Conservation (phyloP, 2,888 invertebrate species). For the Synergus laeviventris region DNA sequence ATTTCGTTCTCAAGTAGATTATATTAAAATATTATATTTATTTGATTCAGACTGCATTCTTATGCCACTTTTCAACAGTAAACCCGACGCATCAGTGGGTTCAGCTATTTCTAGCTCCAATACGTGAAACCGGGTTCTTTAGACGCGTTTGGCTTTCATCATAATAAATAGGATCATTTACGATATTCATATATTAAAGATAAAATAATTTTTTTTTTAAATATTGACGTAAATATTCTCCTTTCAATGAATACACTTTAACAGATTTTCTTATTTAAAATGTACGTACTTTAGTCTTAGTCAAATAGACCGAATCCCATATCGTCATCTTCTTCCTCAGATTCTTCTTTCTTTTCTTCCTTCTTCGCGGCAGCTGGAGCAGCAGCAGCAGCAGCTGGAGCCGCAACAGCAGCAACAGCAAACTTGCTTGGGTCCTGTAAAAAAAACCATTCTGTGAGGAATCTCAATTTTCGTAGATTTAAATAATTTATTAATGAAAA, state of each 20-base stretch:
- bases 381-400: conserved; percentile 79
- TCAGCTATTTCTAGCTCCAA: conserved; percentile 77
- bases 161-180: background rate
- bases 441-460: conserved; percentile 49
- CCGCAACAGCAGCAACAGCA: conserved; percentile 82
- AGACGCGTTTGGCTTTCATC: conserved; percentile 56
- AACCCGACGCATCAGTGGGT: conserved; percentile 73
- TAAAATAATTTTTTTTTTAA: background rate
- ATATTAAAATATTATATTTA: conserved; percentile 1
- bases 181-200: background rate
- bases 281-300: conserved; percentile 76
- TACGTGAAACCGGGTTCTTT: conserved; percentile 64
- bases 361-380: conserved; percentile 86
- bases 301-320: conserved; percentile 98
- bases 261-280: conserved; percentile 3
- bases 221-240: background rate
- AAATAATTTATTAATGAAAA: conserved; percentile 8
- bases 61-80: conserved; percentile 61
- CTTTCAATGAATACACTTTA: background rate
- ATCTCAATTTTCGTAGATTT: background rate
- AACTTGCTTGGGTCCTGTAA: conserved; percentile 96
- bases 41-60: conserved; percentile 65
- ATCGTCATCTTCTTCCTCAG: conserved; percentile 92
- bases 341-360: conserved; percentile 83
- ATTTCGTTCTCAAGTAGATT: background rate